Conservation (phyloP, 2,797 vertebrate genomes). For the Trematomus bernacchii region DNA sequence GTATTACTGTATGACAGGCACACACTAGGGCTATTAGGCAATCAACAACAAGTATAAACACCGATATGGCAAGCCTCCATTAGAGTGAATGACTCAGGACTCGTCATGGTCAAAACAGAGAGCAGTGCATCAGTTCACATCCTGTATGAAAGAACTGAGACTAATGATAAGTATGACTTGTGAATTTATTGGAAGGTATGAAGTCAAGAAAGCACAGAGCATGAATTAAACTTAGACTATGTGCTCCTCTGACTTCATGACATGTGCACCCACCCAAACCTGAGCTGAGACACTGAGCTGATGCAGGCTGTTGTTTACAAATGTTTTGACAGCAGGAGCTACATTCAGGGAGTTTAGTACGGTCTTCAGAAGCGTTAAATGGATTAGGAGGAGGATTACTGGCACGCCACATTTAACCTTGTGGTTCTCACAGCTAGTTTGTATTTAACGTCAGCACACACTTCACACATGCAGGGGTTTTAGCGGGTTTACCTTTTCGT, state of each 20-base stretch:
- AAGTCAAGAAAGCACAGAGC: background rate
- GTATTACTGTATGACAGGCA: too few species aligned
- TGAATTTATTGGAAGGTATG: background rate
- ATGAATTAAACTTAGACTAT: slow-evolving; percentile 2
- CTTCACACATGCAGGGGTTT: background rate
- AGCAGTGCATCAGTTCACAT: background rate
- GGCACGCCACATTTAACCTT: background rate
- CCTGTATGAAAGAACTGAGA: background rate
- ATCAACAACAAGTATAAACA: background rate
- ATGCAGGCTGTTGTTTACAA: slow-evolving; percentile 5
- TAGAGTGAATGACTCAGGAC: slow-evolving; percentile 1
- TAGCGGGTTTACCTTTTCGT: slow-evolving; percentile 80
- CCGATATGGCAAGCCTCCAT: background rate
- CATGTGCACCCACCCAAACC: background rate
- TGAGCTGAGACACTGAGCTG: background rate
- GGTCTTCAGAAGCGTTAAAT: too few species aligned
- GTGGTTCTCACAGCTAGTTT: background rate
- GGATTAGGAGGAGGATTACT: background rate
- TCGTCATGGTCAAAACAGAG: background rate
- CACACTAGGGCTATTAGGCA: background rate
- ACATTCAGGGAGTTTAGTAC: background rate
- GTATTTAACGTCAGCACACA: background rate
- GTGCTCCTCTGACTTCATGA: slow-evolving; percentile 12
- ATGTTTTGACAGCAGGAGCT: slow-evolving; percentile 26
- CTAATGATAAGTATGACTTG: background rate